Conservation (phyloP, 2,113 vertebrate genomes). For the Python bivittatus region DNA sequence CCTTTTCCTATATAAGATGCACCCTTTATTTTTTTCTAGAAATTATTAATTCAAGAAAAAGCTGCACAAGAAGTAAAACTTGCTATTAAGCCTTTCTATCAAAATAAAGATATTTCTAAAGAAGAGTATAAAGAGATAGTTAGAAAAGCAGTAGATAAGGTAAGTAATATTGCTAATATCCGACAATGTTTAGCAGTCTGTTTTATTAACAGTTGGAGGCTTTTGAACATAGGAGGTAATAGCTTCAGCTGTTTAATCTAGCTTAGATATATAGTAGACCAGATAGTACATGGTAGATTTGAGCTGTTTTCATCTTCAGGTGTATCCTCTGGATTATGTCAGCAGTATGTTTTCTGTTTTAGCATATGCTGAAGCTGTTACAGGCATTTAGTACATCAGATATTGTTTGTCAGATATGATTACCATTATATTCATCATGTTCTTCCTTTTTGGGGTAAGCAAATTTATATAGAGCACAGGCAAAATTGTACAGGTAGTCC, state of each 20-base stretch:
- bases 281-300: neutral
- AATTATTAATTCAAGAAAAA: slow-evolving; percentile 92
- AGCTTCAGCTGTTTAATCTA: neutral
- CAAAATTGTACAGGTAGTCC: too few relatives aligned
- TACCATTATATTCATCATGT: neutral
- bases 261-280: neutral
- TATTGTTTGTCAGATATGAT: neutral
- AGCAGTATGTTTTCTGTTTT: neutral
- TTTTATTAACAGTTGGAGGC: neutral
- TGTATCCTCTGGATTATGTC: neutral
- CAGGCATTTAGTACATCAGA: neutral
- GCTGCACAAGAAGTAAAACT: slow-evolving; percentile 94
- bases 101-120: slow-evolving; percentile 98
- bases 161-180: slow-evolving; percentile 62
- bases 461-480: neutral
- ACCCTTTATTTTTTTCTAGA: slow-evolving; percentile 74
- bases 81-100: slow-evolving; percentile 96
- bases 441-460: neutral
- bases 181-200: neutral
- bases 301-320: neutral
- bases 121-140: slow-evolving; percentile 99
- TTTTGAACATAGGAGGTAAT: neutral
- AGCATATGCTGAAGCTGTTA: neutral
- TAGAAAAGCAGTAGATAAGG: slow-evolving; percentile 97
- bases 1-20: slow-evolving; percentile 1